Evolutionary conservation across 2,888 invertebrate species (phyloP), one percentile per base, ranked within the genome.

Genomic region (Agrilus cyanescens): DNA sequence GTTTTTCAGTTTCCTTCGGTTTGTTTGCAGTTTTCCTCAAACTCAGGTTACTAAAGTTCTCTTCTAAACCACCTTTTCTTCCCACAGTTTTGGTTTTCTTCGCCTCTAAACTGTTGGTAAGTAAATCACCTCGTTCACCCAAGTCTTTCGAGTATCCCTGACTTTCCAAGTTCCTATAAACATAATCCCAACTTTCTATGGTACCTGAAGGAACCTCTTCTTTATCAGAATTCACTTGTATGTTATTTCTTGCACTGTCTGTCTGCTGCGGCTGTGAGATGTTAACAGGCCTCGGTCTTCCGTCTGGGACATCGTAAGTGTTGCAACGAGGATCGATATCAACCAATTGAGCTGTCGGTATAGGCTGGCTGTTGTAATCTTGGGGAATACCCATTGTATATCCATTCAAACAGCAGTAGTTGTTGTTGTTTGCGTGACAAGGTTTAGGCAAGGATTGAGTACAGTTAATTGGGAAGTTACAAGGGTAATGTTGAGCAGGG

Each of bases 111-210:
- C 71, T 68, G 1, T 72, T 69, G 6, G 73, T 73, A 32, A 78
- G 53, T 43, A 82, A 70, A 52, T 85, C 76, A 43, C 78, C 82
- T 37, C 82, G 63, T 53, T 78, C 78, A 1, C 76, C 77, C 6
- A 78, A 59, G 53, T 83, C 83, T 50, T 74, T 75, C 7, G 67
- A 69, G 51, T 84, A 82, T 0, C 83, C 81, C 54, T 82, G 78
- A 52, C 77, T 82, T 44, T 85, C 83, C 30, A 87, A 66, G 58
- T 83, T 82, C 52, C 78, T 74, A 58, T 81, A 87, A 0, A 87
- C 85, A 57, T 84, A 85, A 57, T 82, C 82, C 87, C 87, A 88
- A 40, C 78, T 76, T 50, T 84, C 85, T 43, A 77, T 78, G 0
- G 77, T 79, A 29, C 43, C 45, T 1, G 80, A 79, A 58, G 78